phyloP scores from a whole-genome alignment of 2,888 invertebrate genomes.

The Synergus gifuensis region DNA sequence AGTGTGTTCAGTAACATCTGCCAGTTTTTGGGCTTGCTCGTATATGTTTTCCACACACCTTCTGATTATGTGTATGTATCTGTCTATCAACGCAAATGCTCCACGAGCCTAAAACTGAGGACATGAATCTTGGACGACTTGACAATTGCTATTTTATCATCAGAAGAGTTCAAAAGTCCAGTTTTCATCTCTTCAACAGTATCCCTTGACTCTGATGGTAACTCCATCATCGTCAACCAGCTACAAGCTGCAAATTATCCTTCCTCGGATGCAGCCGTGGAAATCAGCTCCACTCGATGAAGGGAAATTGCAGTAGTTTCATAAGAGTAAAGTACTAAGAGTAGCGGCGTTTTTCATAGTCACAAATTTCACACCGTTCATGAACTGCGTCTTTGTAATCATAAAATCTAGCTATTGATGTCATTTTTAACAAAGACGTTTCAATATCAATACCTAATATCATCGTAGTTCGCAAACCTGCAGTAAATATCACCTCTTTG shows the following conservation, averaged over 20 bases:
- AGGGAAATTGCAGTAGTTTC: conserved; percentile 14
- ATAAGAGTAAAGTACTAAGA: conserved; percentile 56
- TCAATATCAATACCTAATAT: conserved; percentile 6
- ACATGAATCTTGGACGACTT: conserved; percentile 6
- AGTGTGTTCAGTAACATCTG: conserved; percentile 47
- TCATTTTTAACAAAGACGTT: conserved; percentile 24
- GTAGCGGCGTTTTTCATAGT: conserved; percentile 56
- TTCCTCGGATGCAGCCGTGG: not conserved
- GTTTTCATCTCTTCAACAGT: conserved; percentile 4
- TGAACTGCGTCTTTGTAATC: conserved; percentile 37
- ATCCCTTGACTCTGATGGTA: not conserved
- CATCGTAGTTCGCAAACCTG: conserved; percentile 32
- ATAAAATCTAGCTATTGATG: not conserved
- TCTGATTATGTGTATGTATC: conserved; percentile 48
- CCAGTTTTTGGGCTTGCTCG: conserved; percentile 54
- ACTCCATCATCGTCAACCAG: not conserved
- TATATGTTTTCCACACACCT: conserved; percentile 49
- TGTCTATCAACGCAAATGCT: not conserved
- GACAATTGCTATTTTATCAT: not conserved
- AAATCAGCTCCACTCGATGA: not conserved
- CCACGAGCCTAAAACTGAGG: not conserved
- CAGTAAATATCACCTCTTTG: not conserved
- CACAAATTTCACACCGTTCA: conserved; percentile 29
- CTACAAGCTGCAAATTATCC: not conserved
- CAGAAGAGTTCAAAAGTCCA: not conserved